phyloP scores from a whole-genome alignment of 2,113 vertebrate genomes.

The Daubentonia madagascariensis region DNA sequence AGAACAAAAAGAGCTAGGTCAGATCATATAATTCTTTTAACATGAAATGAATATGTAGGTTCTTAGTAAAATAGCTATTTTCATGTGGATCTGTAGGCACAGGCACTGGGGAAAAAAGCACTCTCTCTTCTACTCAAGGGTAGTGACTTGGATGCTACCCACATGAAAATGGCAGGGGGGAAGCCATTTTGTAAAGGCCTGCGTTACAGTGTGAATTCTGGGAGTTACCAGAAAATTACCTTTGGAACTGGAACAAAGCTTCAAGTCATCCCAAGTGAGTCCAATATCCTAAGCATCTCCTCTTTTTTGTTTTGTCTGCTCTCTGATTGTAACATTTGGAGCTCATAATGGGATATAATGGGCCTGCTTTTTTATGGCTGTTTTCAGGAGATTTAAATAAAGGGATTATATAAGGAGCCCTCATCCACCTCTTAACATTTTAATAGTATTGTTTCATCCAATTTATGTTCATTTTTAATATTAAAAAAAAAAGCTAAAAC shows the following conservation, averaged over 20 bases:
- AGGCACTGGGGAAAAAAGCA: background rate
- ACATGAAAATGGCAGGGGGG: background rate
- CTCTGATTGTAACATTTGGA: background rate
- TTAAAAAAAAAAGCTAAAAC: background rate
- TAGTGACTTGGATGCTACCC: background rate
- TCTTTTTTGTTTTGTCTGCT: background rate
- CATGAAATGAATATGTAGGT: background rate
- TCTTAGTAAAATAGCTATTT: conserved; percentile 29
- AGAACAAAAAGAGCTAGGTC: background rate
- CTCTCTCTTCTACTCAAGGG: background rate
- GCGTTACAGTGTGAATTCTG: background rate
- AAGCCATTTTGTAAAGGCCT: conserved; percentile 56
- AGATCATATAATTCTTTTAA: background rate
- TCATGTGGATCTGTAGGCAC: background rate
- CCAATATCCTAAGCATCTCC: background rate
- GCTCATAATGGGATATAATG: background rate
- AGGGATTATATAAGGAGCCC: background rate
- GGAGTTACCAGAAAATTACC: background rate
- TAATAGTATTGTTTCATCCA: background rate
- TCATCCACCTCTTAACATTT: background rate
- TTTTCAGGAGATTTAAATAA: conserved; percentile 18
- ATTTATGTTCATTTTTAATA: conserved; percentile 6
- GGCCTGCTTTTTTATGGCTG: background rate
- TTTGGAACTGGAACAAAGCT: conserved; percentile 68
- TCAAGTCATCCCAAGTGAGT: conserved; percentile 58